A percentile compares a stretch with the other conserved stretches of the same genome.
phyloP scores from a whole-genome alignment of 1,140 invertebrate genomes.

The Pachypeltis micranthus region DNA sequence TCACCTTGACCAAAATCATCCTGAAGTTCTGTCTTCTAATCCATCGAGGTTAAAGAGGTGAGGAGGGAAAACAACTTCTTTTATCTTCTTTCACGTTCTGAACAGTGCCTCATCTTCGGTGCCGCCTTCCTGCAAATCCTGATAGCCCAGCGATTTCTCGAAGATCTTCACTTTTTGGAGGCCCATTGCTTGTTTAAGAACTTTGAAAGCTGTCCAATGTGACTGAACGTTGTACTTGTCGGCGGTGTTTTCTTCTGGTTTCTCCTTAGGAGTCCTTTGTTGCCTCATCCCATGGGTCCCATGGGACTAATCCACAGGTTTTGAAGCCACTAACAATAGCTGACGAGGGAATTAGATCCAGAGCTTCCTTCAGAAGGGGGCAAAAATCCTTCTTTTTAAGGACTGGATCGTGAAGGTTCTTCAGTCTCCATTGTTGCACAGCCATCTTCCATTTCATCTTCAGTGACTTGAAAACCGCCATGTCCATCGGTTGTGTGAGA shows the following conservation, averaged over 20 bases:
- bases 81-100: not conserved
- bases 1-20: not conserved
- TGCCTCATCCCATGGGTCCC: not conserved
- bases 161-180: not conserved
- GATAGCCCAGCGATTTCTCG: too few species aligned
- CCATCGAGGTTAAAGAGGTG: not conserved
- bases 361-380: conserved; percentile 12
- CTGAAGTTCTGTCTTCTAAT: not conserved
- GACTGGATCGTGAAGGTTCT: conserved; percentile 22
- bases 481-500: conserved; percentile 36
- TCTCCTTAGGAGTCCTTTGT: not conserved
- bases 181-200: not conserved
- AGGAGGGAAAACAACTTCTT: not conserved
- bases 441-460: conserved; percentile 33
- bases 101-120: not conserved
- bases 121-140: not conserved
- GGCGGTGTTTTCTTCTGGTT: not conserved
- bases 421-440: conserved; percentile 23
- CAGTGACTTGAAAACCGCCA: conserved; percentile 32
- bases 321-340: not conserved
- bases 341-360: not conserved
- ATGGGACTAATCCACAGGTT: conserved; percentile 4
- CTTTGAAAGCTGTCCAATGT: not conserved
- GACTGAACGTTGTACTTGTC: not conserved
- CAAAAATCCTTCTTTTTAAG: conserved; percentile 25